A percentile compares a stretch with the other conserved stretches of the same genome.
Conservation (phyloP, 2,888 invertebrate genomes). For the Cremastinae sp. region DNA sequence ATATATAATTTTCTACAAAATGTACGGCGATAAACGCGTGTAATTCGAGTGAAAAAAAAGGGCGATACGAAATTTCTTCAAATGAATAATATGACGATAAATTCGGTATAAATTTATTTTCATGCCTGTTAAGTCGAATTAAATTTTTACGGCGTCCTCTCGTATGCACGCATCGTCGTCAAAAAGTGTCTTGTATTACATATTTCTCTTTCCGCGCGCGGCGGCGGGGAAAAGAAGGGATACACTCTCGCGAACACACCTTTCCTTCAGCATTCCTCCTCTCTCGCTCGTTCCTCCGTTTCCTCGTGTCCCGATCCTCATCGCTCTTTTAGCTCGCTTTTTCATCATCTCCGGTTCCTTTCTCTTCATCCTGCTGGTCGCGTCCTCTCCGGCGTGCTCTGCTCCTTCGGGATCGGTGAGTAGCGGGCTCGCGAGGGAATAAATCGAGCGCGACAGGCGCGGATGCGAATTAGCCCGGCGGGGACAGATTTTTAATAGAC, state of each 20-base stretch:
- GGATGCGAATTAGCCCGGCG: constrained; percentile 67
- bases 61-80: no score
- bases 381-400: constrained; percentile 45
- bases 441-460: constrained; percentile 67
- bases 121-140: constrained; percentile 5
- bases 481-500: constrained; percentile 66
- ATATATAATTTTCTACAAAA: no score
- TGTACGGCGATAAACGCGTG: no score
- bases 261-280: constrained; percentile 38
- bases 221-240: no score
- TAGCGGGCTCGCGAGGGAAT: constrained; percentile 61
- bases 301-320: constrained; percentile 27
- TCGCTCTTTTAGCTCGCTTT: constrained; percentile 37
- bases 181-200: constrained; percentile 39
- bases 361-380: constrained; percentile 42
- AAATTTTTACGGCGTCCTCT: constrained; percentile 9
- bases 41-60: no score
- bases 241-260: constrained; percentile 41
- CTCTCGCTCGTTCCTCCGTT: constrained; percentile 19
- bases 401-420: constrained; percentile 51
- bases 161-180: not conserved
- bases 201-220: constrained; percentile 42
- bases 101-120: not conserved
- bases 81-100: no score
- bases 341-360: constrained; percentile 48